A percentile compares a stretch with the other conserved stretches of the same genome.
Evolutionary conservation across 2,113 vertebrate species (phyloP).

Genomic region (Petroica traversi): DNA sequence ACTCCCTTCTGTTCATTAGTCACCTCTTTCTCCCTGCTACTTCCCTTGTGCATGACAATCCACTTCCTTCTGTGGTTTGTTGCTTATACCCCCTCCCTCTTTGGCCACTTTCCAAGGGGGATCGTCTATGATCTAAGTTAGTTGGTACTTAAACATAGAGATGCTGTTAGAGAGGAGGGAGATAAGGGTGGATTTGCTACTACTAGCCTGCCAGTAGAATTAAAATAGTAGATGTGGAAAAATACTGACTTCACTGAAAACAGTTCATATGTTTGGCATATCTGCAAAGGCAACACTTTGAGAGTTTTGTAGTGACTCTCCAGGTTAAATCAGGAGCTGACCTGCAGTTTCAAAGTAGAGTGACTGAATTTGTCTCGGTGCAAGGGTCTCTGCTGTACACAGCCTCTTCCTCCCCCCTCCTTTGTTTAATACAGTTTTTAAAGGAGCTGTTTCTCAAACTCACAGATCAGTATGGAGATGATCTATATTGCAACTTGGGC

Average conservation of each 20-base stretch:
- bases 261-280: not conserved
- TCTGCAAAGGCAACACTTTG: not conserved
- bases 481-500: not conserved
- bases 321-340: not conserved
- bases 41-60: not conserved
- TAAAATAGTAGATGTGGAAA: constrained; percentile 55
- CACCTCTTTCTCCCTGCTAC: constrained; percentile 33
- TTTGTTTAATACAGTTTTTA: not conserved
- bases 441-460: not conserved
- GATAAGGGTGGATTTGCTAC: constrained; percentile 27
- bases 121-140: not conserved
- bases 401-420: not conserved
- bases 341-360: not conserved
- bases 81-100: not conserved
- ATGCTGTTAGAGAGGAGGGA: not conserved
- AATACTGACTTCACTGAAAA: constrained; percentile 29
- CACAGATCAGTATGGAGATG: not conserved
- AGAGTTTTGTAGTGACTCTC: not conserved
- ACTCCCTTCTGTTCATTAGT: constrained; percentile 64
- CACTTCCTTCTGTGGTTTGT: constrained; percentile 19
- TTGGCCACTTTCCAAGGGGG: constrained; percentile 25
- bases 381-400: not conserved
- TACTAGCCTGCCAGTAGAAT: not conserved
- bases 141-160: constrained; percentile 31
- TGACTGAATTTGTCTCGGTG: not conserved